Conservation (phyloP, 1,140 invertebrate genomes). For the Akabosia matsudoensis region DNA sequence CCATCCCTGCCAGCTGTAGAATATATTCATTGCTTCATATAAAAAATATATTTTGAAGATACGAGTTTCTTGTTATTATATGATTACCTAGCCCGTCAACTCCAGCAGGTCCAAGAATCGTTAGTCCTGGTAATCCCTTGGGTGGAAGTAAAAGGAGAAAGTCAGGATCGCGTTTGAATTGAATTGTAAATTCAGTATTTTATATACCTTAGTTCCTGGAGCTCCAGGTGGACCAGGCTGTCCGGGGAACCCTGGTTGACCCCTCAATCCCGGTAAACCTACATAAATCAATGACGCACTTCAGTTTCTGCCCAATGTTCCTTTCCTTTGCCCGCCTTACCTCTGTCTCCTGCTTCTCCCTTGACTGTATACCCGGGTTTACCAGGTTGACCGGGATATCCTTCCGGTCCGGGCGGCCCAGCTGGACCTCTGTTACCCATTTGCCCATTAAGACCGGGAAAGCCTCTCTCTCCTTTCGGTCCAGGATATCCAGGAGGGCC, state of each 20-base stretch:
- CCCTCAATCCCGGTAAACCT: constrained; percentile 20
- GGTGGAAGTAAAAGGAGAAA: neutral
- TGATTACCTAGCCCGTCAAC: constrained; percentile 19
- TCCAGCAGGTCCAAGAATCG: constrained; percentile 37
- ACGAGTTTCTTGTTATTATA: too few species aligned
- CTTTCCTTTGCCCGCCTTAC: neutral
- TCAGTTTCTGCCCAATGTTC: too few species aligned
- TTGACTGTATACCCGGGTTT: constrained; percentile 30
- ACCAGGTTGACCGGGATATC: constrained; percentile 10
- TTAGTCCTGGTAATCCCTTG: constrained; percentile 35
- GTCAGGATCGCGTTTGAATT: too few species aligned
- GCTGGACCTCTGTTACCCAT: constrained; percentile 4
- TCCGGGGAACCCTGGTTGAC: constrained; percentile 26
- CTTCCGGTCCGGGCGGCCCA: constrained; percentile 30
- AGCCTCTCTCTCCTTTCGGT: constrained; percentile 26
- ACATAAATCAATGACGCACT: neutral
- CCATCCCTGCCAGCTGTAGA: constrained; percentile 9
- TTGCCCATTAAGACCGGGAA: neutral
- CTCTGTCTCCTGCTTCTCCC: constrained; percentile 35
- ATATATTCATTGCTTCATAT: neutral
- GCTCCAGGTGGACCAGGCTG: constrained; percentile 22
- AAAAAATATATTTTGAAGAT: too few species aligned
- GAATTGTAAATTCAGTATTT: neutral
- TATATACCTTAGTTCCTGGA: constrained; percentile 53
- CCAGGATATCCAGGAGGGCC: constrained; percentile 10